A percentile compares a stretch with the other conserved stretches of the same genome.
Evolutionary conservation across 2,113 vertebrate species (phyloP).

Genomic region (Ochotona curzoniae): DNA sequence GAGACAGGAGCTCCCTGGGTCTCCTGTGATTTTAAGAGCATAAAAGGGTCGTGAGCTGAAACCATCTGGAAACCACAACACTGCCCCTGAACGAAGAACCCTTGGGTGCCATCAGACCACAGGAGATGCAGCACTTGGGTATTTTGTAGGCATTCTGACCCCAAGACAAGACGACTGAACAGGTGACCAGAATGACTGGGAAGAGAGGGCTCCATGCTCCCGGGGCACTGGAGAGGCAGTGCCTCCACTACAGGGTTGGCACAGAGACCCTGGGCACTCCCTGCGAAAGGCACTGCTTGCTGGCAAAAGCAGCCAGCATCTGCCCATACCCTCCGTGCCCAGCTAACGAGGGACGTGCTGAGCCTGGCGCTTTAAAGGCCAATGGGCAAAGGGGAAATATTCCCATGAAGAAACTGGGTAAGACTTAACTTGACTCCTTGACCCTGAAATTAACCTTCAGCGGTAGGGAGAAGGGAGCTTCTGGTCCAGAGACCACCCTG

Average conservation of each 20-base stretch:
- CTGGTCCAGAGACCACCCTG: accelerated
- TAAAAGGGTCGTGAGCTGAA: not conserved
- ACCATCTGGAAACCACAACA: not conserved
- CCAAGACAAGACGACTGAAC: not conserved
- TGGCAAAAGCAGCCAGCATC: not conserved
- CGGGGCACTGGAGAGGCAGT: too few species aligned
- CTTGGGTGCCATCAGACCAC: not conserved
- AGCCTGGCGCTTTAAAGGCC: not conserved
- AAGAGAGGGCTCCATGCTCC: not conserved
- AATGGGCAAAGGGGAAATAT: not conserved
- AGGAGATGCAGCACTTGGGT: too few species aligned
- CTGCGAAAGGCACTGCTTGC: not conserved
- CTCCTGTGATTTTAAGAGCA: not conserved
- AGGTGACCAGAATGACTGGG: not conserved
- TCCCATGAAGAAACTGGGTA: not conserved
- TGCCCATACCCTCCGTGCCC: too few species aligned
- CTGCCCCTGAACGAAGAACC: not conserved
- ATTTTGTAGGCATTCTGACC: not conserved
- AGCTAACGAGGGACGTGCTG: too few species aligned
- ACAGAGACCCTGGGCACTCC: not conserved
- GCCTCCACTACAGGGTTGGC: not conserved
- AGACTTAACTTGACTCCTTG: not conserved
- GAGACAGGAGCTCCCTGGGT: not conserved
- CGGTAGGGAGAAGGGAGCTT: not conserved
- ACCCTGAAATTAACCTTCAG: not conserved